Evolutionary conservation across 2,797 vertebrate species (phyloP), one percentile per base, ranked within the genome.

Genomic region (Selene dorsalis): DNA sequence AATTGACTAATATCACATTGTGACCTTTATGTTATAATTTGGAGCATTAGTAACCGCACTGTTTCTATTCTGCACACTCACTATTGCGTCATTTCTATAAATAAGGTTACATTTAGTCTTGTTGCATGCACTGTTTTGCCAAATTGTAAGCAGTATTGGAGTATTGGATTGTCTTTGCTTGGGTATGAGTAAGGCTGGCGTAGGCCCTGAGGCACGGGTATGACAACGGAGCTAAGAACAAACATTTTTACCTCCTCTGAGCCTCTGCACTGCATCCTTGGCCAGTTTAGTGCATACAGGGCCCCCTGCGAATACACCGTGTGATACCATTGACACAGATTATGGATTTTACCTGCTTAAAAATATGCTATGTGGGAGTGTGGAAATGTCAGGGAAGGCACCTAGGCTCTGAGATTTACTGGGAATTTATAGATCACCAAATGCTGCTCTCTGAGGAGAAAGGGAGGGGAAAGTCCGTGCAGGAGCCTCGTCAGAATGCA

Each of bases 281-380:
- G 88, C 91, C 90, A 82, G 88, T 89, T 89, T 87, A 86, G 84
- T 91, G 88, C 76, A 22, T 73, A 67, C 43, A 57, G 72, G 48
- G 41, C 77, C 91, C 87, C 90, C 82, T 86, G 91, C 83, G 92
- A 87, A 91, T 91, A 87, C 85, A 84, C 87, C 47, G 83, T 94
- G 93, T 94, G 92, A 94, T 93, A 92, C 93, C 94, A 94, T 95
- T 94, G 93, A 95, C 94, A 94, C 91, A 94, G 86, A 91, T 94
- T 95, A 95, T 95, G 85, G 95, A 95, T 96, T 95, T 94, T 91
- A 88, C 93, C 93, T 93, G 88, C 83, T 92, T 92, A 93, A 94
- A 94, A 95, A 95, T 94, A 93, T 91, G 89, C 91, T 94, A 92
- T 91, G 92, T 90, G 87, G 89, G 88, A 91, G 90, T 88, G 76